Evolutionary conservation across 2,113 vertebrate species (phyloP).

Genomic region (Pipa parva): DNA sequence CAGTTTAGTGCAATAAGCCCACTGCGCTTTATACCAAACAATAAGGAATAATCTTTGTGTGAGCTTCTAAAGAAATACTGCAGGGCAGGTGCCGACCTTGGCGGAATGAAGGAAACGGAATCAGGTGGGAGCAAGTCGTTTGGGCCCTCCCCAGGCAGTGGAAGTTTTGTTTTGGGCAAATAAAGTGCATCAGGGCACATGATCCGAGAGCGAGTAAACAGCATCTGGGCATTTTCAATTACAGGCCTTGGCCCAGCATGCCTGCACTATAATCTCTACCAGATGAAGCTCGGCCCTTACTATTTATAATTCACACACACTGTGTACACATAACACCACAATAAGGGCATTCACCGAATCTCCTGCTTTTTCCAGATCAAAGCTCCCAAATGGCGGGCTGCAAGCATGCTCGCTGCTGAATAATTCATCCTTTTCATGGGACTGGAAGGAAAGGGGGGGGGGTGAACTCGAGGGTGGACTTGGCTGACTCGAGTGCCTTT

Average conservation of each 20-base stretch:
- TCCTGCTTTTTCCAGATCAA: conserved; percentile 93
- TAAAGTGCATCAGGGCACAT: conserved; percentile 70
- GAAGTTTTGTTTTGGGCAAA: conserved; percentile 68
- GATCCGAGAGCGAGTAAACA: conserved; percentile 79
- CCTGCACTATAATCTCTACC: conserved; percentile 87
- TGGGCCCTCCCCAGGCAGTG: conserved; percentile 56
- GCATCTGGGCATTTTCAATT: conserved; percentile 84
- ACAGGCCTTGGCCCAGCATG: conserved; percentile 73
- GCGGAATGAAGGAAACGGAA: conserved; percentile 39
- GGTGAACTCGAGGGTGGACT: conserved; percentile 81
- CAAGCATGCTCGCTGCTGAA: conserved; percentile 91
- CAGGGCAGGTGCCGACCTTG: conserved; percentile 73
- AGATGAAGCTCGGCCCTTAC: conserved; percentile 80
- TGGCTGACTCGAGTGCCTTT: conserved; percentile 75
- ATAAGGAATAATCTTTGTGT: conserved; percentile 64
- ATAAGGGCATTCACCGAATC: conserved; percentile 94
- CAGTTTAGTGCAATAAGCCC: conserved; percentile 65
- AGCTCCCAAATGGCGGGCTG: conserved; percentile 91
- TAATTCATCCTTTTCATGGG: conserved; percentile 92
- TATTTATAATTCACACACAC: conserved; percentile 91
- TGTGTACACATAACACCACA: conserved; percentile 94
- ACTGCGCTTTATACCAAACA: conserved; percentile 67
- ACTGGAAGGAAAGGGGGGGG: conserved; percentile 55
- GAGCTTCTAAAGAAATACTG: conserved; percentile 66
- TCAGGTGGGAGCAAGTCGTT: conserved; percentile 49